Evolutionary conservation across 2,113 vertebrate genomes (phyloP).

Genomic region (Vulpes ferrilata): DNA sequence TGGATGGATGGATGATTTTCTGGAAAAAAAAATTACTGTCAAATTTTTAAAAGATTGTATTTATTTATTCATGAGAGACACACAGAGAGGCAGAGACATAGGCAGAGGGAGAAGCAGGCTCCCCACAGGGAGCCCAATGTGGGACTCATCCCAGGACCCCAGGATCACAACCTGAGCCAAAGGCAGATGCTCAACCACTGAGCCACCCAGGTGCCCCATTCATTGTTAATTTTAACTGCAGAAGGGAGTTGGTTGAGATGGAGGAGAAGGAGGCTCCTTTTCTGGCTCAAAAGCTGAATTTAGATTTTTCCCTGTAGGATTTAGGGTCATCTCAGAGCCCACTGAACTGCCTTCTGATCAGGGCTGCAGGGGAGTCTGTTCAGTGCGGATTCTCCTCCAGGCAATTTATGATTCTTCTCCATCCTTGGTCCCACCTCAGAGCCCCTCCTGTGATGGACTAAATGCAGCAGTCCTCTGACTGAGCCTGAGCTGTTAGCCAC

Average conservation of each 20-base stretch:
- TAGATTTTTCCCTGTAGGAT: not conserved
- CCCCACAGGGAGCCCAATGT: too few species aligned
- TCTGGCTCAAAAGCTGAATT: not conserved
- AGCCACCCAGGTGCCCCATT: too few species aligned
- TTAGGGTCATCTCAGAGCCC: not conserved
- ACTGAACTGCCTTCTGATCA: not conserved
- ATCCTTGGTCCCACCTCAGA: not conserved
- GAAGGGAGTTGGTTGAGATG: not conserved
- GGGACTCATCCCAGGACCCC: too few species aligned
- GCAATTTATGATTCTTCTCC: not conserved
- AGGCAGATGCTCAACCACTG: too few species aligned
- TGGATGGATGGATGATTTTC: not conserved
- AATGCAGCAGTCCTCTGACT: not conserved
- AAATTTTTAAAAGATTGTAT: too few species aligned
- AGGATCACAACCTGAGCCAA: too few species aligned
- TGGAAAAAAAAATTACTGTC: not conserved
- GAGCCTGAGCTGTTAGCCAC: not conserved
- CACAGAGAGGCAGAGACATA: too few species aligned
- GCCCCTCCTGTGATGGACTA: not conserved
- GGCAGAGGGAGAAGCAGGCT: too few species aligned
- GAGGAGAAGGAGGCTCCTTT: too few species aligned
- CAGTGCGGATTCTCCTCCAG: fast-evolving
- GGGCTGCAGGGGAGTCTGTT: not conserved
- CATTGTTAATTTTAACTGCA: not conserved
- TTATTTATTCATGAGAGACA: too few species aligned